Percentiles rank a stretch among this genome's conserved stretches.
phyloP scores from a whole-genome alignment of 2,113 vertebrate genomes.

The Rhizomys pruinosus region DNA sequence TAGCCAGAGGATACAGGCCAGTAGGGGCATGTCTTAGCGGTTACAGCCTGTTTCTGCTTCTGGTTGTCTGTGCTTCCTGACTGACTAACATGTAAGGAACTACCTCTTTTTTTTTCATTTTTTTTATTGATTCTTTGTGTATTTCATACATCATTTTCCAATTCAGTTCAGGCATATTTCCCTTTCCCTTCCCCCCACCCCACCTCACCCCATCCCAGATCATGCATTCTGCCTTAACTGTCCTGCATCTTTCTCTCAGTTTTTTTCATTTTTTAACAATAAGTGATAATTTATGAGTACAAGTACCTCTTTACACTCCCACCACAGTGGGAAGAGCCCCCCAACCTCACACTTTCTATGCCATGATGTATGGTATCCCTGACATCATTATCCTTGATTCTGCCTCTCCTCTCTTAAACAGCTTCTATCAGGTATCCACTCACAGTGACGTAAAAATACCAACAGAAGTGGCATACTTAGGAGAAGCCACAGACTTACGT shows the following conservation, averaged over 20 bases:
- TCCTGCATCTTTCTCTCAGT: too few species aligned
- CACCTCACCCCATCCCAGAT: too few species aligned
- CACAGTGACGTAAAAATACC: neutral
- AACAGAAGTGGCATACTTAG: neutral
- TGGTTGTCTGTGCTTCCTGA: neutral
- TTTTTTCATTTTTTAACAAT: too few species aligned
- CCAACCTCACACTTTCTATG: neutral
- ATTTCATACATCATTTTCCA: too few species aligned
- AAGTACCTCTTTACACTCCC: accelerated
- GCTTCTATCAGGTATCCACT: neutral
- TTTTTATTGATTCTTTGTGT: too few species aligned
- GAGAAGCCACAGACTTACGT: neutral
- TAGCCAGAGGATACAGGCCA: neutral
- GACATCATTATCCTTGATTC: neutral
- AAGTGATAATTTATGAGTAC: too few species aligned
- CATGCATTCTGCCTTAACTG: too few species aligned
- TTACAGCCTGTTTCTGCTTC: neutral
- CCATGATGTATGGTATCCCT: neutral
- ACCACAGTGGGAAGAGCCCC: neutral
- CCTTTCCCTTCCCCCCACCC: too few species aligned
- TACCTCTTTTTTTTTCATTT: too few species aligned
- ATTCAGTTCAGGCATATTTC: too few species aligned
- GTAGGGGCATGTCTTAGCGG: neutral
- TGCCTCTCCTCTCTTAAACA: neutral
- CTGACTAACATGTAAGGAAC: neutral